Evolutionary conservation across 2,888 invertebrate genomes (phyloP), one percentile per base, ranked within the genome.

Genomic region (Drosophila multiciliata): DNA sequence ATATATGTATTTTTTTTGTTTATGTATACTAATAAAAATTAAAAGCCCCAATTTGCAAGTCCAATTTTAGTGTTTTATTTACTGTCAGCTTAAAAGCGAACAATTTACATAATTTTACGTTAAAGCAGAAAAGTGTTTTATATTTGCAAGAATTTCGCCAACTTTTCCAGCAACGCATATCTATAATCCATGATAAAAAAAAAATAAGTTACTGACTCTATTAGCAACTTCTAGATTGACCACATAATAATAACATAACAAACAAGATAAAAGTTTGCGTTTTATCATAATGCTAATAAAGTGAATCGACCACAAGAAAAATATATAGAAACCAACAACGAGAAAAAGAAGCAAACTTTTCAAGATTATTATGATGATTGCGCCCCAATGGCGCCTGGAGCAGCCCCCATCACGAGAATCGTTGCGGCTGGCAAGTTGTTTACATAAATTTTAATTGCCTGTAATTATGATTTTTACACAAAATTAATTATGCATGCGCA

Each of bases 401-500:
- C 80, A 35, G 57, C 52, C 38, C 42, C n/a, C 62, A 54, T 45
- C 48, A 38, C 45, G 50, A 12, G 48, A 63, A 58, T 48, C 63
- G 66, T 45, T 63, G 74, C 59, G 63, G 74, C 74, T 66, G 57
- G 52, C 85, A 84, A 80, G 76, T 84, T 84, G 87, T 84, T 84
- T 87, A 85, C 83, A 83, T 76, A 81, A 84, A 83, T 81, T 84
- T 87, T 87, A 84, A 84, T 84, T 84, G 85, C 78, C 78, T 73
- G 87, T 85, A 84, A 84, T 84, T 84, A 84, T 84, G 83, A 84
- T 87, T 84, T 84, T 87, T 84, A 84, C 84, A 84, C 85, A 81
- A 84, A 78, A 84, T 84, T 84, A 84, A 84, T 84, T 87, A 84
- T 84, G 83, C 83, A 87, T 84, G 80, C 84, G 66, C 73, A 70